Percentiles rank a stretch among this genome's conserved stretches.
These are phyloP conservation scores for Crossaster papposus DNA, from an alignment of 53 echinoderm and acorn worm genomes.

Conservation along the genomic window DNA sequence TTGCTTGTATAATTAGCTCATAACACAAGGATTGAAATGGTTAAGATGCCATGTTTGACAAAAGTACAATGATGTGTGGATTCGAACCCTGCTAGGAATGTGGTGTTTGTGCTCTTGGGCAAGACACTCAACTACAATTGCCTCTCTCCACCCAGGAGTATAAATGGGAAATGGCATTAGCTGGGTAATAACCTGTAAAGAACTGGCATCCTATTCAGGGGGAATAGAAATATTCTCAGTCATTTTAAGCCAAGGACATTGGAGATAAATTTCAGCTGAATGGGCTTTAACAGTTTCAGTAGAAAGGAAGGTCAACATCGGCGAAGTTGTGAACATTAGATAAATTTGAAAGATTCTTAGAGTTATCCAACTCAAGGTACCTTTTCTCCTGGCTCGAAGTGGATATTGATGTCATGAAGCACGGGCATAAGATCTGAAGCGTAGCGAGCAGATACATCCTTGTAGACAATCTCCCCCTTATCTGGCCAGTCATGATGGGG, in stretches of 20 bases:
- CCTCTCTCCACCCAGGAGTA: too few relatives aligned
- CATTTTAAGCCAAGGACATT: neutral
- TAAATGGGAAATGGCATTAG: too few relatives aligned
- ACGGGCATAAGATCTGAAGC: conserved; percentile 76
- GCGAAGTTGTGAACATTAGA: too few relatives aligned
- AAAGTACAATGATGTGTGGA: too few relatives aligned
- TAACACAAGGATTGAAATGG: neutral
- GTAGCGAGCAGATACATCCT: conserved; percentile 74
- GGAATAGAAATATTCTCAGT: neutral
- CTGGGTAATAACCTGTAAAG: too few relatives aligned
- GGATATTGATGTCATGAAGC: conserved; percentile 59
- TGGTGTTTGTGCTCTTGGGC: too few relatives aligned
- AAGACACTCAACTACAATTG: too few relatives aligned
- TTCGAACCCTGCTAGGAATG: too few relatives aligned
- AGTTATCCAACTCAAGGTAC: conserved; percentile 3
- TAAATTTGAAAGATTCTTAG: too few relatives aligned
- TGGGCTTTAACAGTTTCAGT: neutral
- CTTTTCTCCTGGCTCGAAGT: conserved; percentile 77
- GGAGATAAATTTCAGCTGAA: neutral
- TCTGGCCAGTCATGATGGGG: conserved; percentile 69
- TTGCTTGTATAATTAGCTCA: neutral
- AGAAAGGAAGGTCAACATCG: too few relatives aligned
- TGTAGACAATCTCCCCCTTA: conserved; percentile 68
- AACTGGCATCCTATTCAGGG: neutral
- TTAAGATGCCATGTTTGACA: too few relatives aligned